These are phyloP conservation scores for Scomber japonicus DNA, from an alignment of 2,113 vertebrate genomes.

Conservation along the genomic window DNA sequence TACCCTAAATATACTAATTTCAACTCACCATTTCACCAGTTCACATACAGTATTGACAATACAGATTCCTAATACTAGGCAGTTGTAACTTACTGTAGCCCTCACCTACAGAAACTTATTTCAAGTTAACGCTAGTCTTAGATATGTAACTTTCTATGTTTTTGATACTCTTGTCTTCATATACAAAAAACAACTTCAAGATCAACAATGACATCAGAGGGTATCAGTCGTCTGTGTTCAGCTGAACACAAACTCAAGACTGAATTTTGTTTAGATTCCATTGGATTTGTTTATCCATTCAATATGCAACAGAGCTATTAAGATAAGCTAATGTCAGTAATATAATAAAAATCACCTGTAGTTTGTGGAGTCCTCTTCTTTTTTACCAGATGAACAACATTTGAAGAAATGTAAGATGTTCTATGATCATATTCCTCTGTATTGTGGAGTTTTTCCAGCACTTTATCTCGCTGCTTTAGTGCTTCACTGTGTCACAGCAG, in stretches of 20 bases:
- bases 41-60: not conserved
- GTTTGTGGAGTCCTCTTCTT: slow-evolving; percentile 18
- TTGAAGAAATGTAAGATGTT: not conserved
- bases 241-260: not conserved
- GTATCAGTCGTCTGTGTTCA: not conserved
- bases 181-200: not conserved
- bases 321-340: not conserved
- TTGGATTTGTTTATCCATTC: slow-evolving; percentile 16
- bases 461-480: slow-evolving; percentile 35
- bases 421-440: not conserved
- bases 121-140: not conserved
- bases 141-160: slow-evolving; percentile 1
- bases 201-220: not conserved
- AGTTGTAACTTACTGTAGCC: not conserved
- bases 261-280: slow-evolving; percentile 29
- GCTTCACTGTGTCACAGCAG: slow-evolving; percentile 42
- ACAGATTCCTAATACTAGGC: not conserved
- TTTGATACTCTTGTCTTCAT: not conserved
- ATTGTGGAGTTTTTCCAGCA: not conserved
- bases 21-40: not conserved
- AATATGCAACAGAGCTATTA: slow-evolving; percentile 1
- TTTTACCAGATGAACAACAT: not conserved
- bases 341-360: slow-evolving; percentile 40
- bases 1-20: not conserved
- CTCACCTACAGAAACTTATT: not conserved